Evolutionary conservation across 1,140 invertebrate species (phyloP).

Genomic region (silkworm (Bombyx mori)): ASM3026992v2 NC_085107.1:3831001-3831500

Average conservation of each 20-base stretch:
- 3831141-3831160: slow-evolving; percentile 13
- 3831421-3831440: slow-evolving; percentile 40
- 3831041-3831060: slow-evolving; percentile 49
- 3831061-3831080: slow-evolving; percentile 50
- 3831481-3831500: slow-evolving; percentile 47
- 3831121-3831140: slow-evolving; percentile 44
- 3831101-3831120: slow-evolving; percentile 48
- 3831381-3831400: slow-evolving; percentile 36
- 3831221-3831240: slow-evolving; percentile 42
- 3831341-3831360: slow-evolving; percentile 37
- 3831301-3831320: slow-evolving; percentile 30
- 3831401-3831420: slow-evolving; percentile 42
- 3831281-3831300: slow-evolving; percentile 53
- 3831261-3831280: slow-evolving; percentile 36
- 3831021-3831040: slow-evolving; percentile 34
- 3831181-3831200: slow-evolving; percentile 17
- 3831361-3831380: slow-evolving; percentile 31
- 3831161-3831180: slow-evolving; percentile 51
- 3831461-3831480: slow-evolving; percentile 51
- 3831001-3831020: slow-evolving; percentile 36
- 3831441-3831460: slow-evolving; percentile 47
- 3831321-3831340: slow-evolving; percentile 53
- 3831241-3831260: slow-evolving; percentile 32
- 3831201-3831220: slow-evolving; percentile 25
- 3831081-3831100: slow-evolving; percentile 52